These are phyloP conservation scores for Poeciliopsis turneri DNA, from an alignment of 2,797 vertebrate genomes.

Conservation along the genomic window DNA sequence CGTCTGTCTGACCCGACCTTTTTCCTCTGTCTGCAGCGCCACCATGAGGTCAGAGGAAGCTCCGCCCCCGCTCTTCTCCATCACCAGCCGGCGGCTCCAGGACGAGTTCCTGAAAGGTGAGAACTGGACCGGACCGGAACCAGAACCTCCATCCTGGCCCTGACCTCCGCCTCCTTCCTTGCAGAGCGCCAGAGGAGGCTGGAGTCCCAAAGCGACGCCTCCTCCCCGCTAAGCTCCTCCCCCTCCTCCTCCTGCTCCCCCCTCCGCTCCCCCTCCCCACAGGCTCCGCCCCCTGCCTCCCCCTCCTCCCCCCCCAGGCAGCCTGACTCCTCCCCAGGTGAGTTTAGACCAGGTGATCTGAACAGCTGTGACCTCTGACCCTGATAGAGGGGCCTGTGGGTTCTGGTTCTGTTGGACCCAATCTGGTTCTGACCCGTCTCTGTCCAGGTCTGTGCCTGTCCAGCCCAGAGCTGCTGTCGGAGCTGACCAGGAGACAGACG, in stretches of 20 bases:
- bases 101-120: slow-evolving; percentile 51
- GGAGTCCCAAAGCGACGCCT: background rate
- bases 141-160: too few relatives aligned
- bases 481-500: slow-evolving; percentile 38
- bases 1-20: too few relatives aligned
- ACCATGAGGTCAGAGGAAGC: slow-evolving; percentile 33
- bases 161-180: background rate
- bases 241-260: background rate
- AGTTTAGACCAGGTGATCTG: background rate
- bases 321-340: background rate
- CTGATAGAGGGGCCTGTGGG: too few relatives aligned
- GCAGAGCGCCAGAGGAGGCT: slow-evolving; percentile 40
- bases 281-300: background rate
- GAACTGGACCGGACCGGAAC: too few relatives aligned
- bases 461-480: slow-evolving; percentile 60
- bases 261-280: background rate
- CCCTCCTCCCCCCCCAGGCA: background rate
- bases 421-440: background rate
- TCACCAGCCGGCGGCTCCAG: slow-evolving; percentile 49
- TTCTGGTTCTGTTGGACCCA: too few relatives aligned
- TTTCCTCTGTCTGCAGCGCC: background rate
- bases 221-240: background rate
- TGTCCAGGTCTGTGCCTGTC: slow-evolving; percentile 50
- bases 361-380: too few relatives aligned
- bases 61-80: slow-evolving; percentile 19